phyloP scores from a whole-genome alignment of 2,113 vertebrate species.

The Pitta sordida region DNA sequence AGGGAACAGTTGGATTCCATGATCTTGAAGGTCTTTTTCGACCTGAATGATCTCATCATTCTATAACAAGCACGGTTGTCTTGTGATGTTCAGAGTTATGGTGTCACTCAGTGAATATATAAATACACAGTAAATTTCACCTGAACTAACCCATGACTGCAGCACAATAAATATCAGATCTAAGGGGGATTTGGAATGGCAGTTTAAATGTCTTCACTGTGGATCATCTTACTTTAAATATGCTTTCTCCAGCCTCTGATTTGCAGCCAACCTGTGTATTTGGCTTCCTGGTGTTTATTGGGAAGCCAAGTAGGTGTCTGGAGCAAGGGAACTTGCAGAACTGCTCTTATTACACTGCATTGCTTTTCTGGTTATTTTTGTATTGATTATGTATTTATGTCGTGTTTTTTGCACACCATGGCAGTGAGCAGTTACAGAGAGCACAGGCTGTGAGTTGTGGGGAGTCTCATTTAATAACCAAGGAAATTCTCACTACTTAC shows the following conservation, averaged over 20 bases:
- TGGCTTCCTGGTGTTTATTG: neutral
- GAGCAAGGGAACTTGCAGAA: neutral
- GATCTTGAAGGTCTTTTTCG: neutral
- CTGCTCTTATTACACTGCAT: neutral
- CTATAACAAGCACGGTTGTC: fast-evolving
- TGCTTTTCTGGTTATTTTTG: neutral
- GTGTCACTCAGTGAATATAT: neutral
- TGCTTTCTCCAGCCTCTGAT: neutral
- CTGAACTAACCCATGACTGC: neutral
- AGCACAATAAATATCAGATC: neutral
- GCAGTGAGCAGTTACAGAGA: neutral
- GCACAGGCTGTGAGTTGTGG: neutral
- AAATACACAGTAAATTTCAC: neutral
- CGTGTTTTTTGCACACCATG: neutral
- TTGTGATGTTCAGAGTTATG: neutral
- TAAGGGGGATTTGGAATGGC: neutral
- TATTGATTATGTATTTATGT: neutral
- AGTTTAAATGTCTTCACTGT: neutral
- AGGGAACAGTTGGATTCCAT: fast-evolving
- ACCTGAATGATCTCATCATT: neutral
- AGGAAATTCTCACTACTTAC: neutral
- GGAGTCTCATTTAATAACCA: neutral
- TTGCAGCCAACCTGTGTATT: neutral
- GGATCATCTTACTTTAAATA: neutral
- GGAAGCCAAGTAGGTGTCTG: neutral